Percentiles rank a stretch among this genome's conserved stretches.
Evolutionary conservation across 2,113 vertebrate species (phyloP).

Genomic region (Illadopsis cleaveri): DNA sequence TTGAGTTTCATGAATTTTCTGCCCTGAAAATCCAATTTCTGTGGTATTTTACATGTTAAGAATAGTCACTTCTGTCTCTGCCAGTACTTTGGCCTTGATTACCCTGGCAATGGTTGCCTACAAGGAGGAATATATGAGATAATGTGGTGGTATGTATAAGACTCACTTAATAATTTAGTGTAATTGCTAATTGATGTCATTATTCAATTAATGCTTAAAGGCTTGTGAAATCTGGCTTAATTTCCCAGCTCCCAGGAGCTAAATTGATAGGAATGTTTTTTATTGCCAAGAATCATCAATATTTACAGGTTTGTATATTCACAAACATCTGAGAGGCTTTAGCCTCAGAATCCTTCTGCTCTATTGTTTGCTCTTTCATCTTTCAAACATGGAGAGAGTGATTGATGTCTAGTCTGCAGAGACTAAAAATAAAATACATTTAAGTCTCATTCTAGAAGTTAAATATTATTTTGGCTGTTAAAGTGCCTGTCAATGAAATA

Average conservation of each 20-base stretch:
- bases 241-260: conserved; percentile 12
- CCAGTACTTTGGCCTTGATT: neutral
- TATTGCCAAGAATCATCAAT: conserved; percentile 46
- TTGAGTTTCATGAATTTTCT: neutral
- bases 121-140: neutral
- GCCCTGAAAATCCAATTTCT: neutral
- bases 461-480: neutral
- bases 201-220: conserved; percentile 49
- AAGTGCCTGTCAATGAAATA: neutral
- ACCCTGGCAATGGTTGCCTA: neutral
- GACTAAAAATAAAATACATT: neutral
- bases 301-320: conserved; percentile 22
- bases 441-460: conserved; percentile 3
- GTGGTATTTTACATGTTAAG: neutral
- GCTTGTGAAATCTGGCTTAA: conserved; percentile 29
- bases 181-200: conserved; percentile 52
- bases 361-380: conserved; percentile 14
- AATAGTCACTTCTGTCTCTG: neutral
- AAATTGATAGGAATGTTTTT: conserved; percentile 20
- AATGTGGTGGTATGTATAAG: neutral
- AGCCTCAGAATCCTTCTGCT: neutral
- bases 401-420: conserved; percentile 19
- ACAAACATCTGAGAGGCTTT: conserved; percentile 18
- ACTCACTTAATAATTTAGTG: conserved; percentile 34
- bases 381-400: neutral